phyloP scores from a whole-genome alignment of 1,140 invertebrate genomes.

The Neodiprion pinetum region DNA sequence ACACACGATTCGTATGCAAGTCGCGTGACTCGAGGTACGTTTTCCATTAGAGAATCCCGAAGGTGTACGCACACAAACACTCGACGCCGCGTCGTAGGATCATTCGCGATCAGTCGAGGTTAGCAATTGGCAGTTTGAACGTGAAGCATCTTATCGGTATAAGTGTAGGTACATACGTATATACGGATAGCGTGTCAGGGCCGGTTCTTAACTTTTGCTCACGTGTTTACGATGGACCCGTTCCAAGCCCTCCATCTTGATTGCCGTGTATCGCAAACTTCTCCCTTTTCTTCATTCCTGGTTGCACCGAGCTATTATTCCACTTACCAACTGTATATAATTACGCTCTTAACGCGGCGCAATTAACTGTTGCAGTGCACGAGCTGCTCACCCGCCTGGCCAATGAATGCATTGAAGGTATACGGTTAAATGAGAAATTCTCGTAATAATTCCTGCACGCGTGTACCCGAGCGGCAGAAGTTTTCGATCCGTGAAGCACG shows the following conservation, averaged over 20 bases:
- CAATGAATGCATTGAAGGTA: neutral
- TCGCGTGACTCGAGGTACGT: neutral
- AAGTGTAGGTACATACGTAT: slow-evolving; percentile 8
- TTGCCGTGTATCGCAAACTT: neutral
- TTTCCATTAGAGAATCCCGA: neutral
- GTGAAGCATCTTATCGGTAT: slow-evolving; percentile 2
- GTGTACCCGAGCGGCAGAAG: too few relatives aligned
- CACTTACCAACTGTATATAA: neutral
- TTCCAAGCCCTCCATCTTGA: slow-evolving; percentile 1
- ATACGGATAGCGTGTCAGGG: slow-evolving; percentile 42
- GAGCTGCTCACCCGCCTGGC: neutral
- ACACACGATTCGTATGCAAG: neutral
- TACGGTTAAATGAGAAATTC: too few relatives aligned
- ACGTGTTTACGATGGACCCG: slow-evolving; percentile 4
- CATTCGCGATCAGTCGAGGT: slow-evolving; percentile 17
- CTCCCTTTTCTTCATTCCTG: neutral
- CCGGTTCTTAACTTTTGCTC: slow-evolving; percentile 46
- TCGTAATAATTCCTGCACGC: too few relatives aligned
- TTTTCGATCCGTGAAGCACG: too few relatives aligned
- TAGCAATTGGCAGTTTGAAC: slow-evolving; percentile 25
- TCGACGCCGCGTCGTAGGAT: neutral
- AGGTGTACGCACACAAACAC: neutral
- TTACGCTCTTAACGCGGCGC: neutral
- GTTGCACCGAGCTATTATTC: neutral
- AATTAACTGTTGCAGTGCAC: neutral